phyloP scores from a whole-genome alignment of 2,888 invertebrate species.

The Ectropis crepuscularia region DNA sequence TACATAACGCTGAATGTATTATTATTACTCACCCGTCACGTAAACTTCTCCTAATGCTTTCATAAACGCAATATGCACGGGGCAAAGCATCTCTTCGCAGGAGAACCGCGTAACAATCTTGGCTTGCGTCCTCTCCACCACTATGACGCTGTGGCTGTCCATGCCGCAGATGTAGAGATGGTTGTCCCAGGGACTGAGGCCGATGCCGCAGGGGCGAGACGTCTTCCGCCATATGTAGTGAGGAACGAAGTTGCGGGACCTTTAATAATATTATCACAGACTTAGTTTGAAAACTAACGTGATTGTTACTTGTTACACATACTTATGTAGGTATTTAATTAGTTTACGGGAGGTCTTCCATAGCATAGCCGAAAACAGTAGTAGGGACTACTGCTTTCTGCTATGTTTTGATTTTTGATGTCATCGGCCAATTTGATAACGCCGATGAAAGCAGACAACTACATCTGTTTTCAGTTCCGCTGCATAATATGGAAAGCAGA shows the following conservation, averaged over 20 bases:
- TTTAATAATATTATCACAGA: slow-evolving; percentile 44
- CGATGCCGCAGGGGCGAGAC: slow-evolving; percentile 88
- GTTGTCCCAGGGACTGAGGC: slow-evolving; percentile 86
- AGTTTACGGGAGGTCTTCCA: no score
- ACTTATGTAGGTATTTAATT: no score
- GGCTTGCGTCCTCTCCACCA: slow-evolving; percentile 75
- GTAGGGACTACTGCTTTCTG: no score
- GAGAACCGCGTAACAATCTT: slow-evolving; percentile 81
- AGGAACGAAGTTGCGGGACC: slow-evolving; percentile 80
- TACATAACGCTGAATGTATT: no score
- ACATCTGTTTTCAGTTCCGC: no score
- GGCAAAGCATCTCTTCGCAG: slow-evolving; percentile 85
- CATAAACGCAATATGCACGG: slow-evolving; percentile 86
- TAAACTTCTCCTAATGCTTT: slow-evolving; percentile 84
- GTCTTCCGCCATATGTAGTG: slow-evolving; percentile 84
- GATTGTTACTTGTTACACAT: no score
- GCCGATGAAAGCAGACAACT: no score
- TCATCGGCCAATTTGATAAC: no score
- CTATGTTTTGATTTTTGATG: no score
- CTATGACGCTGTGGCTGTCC: slow-evolving; percentile 86
- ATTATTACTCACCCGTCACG: slow-evolving; percentile 76
- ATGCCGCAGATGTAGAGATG: slow-evolving; percentile 87
- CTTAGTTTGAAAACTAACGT: no score
- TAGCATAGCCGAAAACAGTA: no score
- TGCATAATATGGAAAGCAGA: no score